A percentile compares a stretch with the other conserved stretches of the same genome.
phyloP scores from a whole-genome alignment of 2,888 invertebrate species.

The Scaptodrosophila latifasciaeformis region DNA sequence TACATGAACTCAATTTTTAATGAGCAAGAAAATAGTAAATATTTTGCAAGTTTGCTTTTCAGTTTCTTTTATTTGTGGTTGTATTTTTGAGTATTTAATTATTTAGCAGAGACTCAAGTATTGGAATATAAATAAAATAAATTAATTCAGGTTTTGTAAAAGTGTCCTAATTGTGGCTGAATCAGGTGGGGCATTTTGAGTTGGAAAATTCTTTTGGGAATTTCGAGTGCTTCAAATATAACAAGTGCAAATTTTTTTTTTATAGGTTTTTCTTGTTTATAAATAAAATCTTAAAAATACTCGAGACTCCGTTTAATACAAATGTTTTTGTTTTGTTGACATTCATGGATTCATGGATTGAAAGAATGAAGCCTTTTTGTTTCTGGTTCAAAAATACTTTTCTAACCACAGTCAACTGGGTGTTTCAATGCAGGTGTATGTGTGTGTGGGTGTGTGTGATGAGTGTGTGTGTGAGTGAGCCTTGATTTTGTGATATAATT shows the following conservation, averaged over 20 bases:
- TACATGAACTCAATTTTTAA: conserved; percentile 21
- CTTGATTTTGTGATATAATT: no score
- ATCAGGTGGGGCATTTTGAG: no score
- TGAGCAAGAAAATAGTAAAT: no score
- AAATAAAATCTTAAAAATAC: conserved; percentile 57
- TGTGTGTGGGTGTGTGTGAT: conserved; percentile 15
- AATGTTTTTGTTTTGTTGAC: conserved; percentile 27
- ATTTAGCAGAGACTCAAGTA: conserved; percentile 58
- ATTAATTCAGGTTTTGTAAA: background rate
- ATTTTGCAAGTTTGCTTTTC: conserved; percentile 46
- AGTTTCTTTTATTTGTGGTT: conserved; percentile 29
- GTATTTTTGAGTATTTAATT: conserved; percentile 57
- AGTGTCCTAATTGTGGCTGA: no score
- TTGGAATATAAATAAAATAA: conserved; percentile 21
- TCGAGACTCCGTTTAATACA: conserved; percentile 62
- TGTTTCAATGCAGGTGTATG: background rate
- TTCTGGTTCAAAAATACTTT: conserved; percentile 54
- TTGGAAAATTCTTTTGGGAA: no score
- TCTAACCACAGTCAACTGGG: conserved; percentile 46
- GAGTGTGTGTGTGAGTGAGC: background rate
- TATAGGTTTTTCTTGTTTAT: no score
- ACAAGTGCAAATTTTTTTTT: background rate
- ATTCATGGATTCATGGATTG: conserved; percentile 38
- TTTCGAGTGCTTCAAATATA: no score
- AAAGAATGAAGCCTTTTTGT: background rate